Base-by-base conservation (phyloP, 2,888 invertebrate genomes). In the Scaeva pyrastri region DNA sequence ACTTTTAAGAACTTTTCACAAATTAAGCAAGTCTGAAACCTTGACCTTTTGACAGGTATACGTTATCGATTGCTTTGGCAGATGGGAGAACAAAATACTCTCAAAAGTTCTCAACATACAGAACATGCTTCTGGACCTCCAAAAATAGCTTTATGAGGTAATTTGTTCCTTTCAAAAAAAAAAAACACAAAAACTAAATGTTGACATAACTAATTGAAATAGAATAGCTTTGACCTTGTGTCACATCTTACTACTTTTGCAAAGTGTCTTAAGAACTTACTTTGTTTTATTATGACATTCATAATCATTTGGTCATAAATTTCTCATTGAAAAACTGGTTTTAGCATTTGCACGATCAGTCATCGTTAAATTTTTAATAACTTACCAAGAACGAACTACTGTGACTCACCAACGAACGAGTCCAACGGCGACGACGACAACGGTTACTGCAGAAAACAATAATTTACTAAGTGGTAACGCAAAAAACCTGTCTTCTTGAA, bases 241-340 rank as follows among this genome's bases (percentile, higher is more conserved):
- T n/a, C 52, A 52, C 14, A 52, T 52, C 8, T n/a, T 26, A 26
- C n/a, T 8, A 7, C 26, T 14, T 52, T 26, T 52, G 7, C 3
- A 26, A 23, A 6, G 1, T 21, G 14, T 14, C 8, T 7, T 23
- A 23, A 23, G n/a, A 52, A 23, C 7, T 52, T 7, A 26, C 2
- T 7, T 52, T 8, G 2, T 52, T 14, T 52, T 52, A 23, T 14
- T 6, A 14, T 23, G n/a, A n/a, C 64, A 60, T 64, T 39, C n/a
- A 16, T 50, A 43, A 45, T 62, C 66, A 70, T 58, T 78, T 79
- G 79, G 48, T 50, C 74, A 70, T 21, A 74, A 43, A 39, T 50
- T 70, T 56, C 56, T 72, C 58, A 8, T 58, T 66, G 48, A 12
- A 60, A 84, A 84, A 84, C 84, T 50, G 71, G 84, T 84, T 84